Evolutionary conservation across 2,113 vertebrate species (phyloP).

Genomic region (Otolemur garnettii): DNA sequence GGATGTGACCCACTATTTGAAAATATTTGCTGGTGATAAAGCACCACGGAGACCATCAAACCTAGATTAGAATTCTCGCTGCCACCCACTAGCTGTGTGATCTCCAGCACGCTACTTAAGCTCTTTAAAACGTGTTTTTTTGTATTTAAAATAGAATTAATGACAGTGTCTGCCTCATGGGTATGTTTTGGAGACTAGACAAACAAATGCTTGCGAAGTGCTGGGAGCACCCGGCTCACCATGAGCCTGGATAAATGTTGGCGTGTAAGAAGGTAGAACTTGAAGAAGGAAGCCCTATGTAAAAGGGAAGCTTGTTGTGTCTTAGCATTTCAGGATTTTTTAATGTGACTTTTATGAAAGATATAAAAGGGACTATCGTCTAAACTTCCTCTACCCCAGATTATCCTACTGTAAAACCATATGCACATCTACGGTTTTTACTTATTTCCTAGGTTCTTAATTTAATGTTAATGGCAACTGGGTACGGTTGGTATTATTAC

Average conservation of each 20-base stretch:
- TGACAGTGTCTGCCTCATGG: background rate
- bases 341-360: background rate
- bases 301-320: background rate
- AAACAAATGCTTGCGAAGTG: background rate
- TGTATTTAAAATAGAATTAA: background rate
- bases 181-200: background rate
- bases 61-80: background rate
- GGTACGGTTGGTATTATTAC: too few species aligned
- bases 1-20: background rate
- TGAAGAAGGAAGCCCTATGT: background rate
- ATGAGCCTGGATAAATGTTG: background rate
- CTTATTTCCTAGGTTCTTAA: background rate
- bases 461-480: too few species aligned
- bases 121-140: background rate
- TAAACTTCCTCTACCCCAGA: background rate
- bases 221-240: background rate
- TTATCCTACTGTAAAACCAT: background rate
- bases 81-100: background rate
- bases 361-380: background rate
- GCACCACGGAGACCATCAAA: background rate
- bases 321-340: background rate
- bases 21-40: background rate
- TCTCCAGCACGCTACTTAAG: background rate
- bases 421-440: background rate
- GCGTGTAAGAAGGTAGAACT: background rate